A percentile compares a stretch with the other conserved stretches of the same genome.
Conservation (phyloP, 37 sponge, comb jelly and placozoan species). For the Ephydatia muelleri region DNA sequence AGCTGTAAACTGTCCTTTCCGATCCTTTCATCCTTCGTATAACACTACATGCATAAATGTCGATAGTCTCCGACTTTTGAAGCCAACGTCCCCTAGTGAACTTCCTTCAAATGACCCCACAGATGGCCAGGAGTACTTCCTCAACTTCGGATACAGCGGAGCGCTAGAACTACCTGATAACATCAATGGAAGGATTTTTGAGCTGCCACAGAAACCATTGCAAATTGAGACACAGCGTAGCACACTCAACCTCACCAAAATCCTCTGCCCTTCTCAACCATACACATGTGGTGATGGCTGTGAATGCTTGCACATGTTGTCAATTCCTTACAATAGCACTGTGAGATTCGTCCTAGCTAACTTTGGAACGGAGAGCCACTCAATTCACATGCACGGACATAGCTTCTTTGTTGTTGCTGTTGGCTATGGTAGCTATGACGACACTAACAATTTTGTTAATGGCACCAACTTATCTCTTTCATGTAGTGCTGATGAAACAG, state of each 20-base stretch:
- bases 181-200: not conserved
- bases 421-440: conserved; percentile 61
- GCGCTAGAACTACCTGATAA: not conserved
- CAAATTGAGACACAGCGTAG: not conserved
- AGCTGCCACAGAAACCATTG: not conserved
- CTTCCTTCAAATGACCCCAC: conserved; percentile 13
- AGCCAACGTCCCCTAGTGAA: conserved; percentile 11
- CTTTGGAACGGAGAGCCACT: conserved; percentile 30
- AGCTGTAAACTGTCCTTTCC: conserved; percentile 67
- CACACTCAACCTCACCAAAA: not conserved
- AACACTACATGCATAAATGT: conserved; percentile 41
- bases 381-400: conserved; percentile 78
- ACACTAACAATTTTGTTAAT: not conserved
- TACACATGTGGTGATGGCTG: not conserved
- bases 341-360: conserved; percentile 26
- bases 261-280: not conserved
- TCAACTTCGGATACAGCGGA: too few species aligned
- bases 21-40: conserved; percentile 29
- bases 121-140: too few species aligned
- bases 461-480: conserved; percentile 13
- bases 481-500: conserved; percentile 13
- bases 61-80: conserved; percentile 10
- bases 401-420: conserved; percentile 56
- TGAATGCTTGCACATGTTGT: conserved; percentile 3
- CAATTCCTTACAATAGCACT: conserved; percentile 13